Percentiles rank a stretch among this genome's conserved stretches.
phyloP scores from a whole-genome alignment of 2,113 vertebrate genomes.

The Empidonax alnorum region DNA sequence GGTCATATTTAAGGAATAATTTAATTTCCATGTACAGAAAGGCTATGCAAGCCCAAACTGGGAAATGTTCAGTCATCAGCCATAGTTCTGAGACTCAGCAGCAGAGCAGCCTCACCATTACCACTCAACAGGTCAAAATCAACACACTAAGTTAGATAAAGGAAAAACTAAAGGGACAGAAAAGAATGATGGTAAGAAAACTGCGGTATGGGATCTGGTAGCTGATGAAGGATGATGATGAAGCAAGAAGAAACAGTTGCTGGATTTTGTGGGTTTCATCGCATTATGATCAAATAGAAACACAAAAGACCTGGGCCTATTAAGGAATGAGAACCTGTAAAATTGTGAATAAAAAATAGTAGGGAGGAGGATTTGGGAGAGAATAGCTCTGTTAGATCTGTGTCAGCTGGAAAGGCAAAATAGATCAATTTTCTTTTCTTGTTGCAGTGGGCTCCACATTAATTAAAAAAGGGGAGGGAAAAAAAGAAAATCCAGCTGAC shows the following conservation, averaged over 20 bases:
- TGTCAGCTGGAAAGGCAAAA: neutral
- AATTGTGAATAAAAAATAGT: conserved; percentile 19
- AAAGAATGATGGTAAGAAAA: neutral
- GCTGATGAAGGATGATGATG: neutral
- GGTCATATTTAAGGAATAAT: conserved; percentile 20
- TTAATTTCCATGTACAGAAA: neutral
- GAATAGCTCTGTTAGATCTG: neutral
- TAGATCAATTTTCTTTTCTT: neutral
- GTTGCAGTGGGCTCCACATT: neutral
- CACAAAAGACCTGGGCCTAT: neutral
- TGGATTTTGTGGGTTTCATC: neutral
- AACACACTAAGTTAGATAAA: neutral
- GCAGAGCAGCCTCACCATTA: neutral
- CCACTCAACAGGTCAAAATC: neutral
- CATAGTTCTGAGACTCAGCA: neutral
- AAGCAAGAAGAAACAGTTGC: neutral
- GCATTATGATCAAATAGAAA: conserved; percentile 20
- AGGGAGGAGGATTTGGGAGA: neutral
- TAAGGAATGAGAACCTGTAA: neutral
- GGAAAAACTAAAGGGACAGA: neutral
- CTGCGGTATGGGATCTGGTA: neutral
- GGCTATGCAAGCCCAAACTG: neutral
- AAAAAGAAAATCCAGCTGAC: neutral
- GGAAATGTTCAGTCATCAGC: neutral
- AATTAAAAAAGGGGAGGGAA: neutral